Percentiles rank a stretch among this genome's conserved stretches.
Conservation (phyloP, 2,113 vertebrate genomes). For the Peucedramus taeniatus region DNA sequence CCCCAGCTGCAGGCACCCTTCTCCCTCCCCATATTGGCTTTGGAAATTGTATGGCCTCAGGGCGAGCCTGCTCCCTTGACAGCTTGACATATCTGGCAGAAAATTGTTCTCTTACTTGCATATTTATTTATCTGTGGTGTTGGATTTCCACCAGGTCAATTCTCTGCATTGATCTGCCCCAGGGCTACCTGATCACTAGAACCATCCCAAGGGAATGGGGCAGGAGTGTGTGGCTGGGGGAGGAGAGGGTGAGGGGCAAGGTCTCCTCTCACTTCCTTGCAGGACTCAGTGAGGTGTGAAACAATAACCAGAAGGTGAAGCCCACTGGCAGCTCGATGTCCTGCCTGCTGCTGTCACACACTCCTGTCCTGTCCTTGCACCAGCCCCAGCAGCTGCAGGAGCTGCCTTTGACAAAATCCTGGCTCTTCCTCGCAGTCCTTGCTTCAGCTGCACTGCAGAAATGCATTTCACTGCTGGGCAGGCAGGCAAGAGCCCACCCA, state of each 20-base stretch:
- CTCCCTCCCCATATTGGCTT: neutral
- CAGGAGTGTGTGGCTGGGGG: fast-evolving
- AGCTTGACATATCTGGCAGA: neutral
- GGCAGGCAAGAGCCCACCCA: neutral
- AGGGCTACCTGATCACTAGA: neutral
- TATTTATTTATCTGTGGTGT: neutral
- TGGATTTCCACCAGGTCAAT: slow-evolving; percentile 18
- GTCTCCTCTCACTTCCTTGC: neutral
- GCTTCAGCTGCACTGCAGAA: neutral
- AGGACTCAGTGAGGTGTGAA: neutral
- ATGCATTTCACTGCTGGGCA: neutral
- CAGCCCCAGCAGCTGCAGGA: neutral
- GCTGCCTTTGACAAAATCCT: neutral
- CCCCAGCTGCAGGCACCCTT: neutral
- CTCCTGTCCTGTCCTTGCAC: neutral
- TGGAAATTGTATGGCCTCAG: neutral
- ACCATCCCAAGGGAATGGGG: neutral
- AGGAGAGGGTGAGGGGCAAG: neutral
- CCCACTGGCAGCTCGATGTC: neutral
- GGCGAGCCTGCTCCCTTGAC: neutral
- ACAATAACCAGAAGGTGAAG: neutral
- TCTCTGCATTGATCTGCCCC: neutral
- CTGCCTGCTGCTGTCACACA: fast-evolving
- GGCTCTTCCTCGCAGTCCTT: neutral
- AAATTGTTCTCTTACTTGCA: neutral